Evolutionary conservation across 30 jellyfish, hydroid and myxozoan species (phyloP).

Genomic region (Aurelia sp.): DNA sequence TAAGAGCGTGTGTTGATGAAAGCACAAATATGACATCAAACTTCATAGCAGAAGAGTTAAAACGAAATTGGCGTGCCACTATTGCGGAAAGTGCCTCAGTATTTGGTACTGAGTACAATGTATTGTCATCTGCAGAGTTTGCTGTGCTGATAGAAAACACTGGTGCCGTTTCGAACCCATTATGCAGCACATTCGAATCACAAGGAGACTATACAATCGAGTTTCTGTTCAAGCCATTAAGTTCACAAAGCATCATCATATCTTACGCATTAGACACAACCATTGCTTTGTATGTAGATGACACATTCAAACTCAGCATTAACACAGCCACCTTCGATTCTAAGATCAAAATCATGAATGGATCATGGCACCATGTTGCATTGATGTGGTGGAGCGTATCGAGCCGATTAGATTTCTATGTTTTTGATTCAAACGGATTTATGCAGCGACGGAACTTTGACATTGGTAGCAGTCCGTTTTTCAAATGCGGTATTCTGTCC

Average conservation of each 20-base stretch:
- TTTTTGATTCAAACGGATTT: neutral
- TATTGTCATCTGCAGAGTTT: conserved; percentile 45
- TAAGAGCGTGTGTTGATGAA: conserved; percentile 9
- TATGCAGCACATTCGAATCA: conserved; percentile 40
- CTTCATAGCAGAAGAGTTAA: conserved; percentile 7
- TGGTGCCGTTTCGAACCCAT: conserved; percentile 65
- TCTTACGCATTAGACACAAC: conserved; percentile 47
- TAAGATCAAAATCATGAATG: conserved; percentile 3
- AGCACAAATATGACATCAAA: conserved; percentile 3
- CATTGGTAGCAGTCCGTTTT: conserved; percentile 37
- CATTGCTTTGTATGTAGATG: conserved; percentile 37
- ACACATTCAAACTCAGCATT: conserved; percentile 31
- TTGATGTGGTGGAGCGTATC: conserved; percentile 26
- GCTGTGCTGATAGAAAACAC: conserved; percentile 31
- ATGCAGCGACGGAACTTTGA: conserved; percentile 46
- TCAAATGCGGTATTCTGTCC: conserved; percentile 54
- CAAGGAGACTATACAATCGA: conserved; percentile 51
- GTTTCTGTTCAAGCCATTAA: conserved; percentile 63
- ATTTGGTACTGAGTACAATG: conserved; percentile 6
- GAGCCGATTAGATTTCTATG: conserved; percentile 44
- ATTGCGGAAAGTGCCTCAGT: neutral
- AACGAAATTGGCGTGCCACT: conserved; percentile 12
- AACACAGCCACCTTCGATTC: conserved; percentile 26
- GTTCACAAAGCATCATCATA: conserved; percentile 31
- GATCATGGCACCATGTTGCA: conserved; percentile 64